Conservation (phyloP, 2,797 vertebrate genomes). For the Rallus crepitans region DNA sequence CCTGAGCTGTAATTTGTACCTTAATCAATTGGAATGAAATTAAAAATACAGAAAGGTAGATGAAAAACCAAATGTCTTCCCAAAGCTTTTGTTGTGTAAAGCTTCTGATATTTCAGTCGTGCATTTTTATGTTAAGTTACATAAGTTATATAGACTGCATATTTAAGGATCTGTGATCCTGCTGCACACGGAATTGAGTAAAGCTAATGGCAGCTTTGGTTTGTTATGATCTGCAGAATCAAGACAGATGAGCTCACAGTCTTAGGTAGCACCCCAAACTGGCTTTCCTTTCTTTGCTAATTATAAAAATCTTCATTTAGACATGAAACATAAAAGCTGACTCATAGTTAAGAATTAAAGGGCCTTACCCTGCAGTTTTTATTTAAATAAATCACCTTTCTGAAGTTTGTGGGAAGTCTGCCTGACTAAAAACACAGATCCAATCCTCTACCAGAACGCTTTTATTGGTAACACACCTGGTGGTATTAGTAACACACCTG, state of each 20-base stretch:
- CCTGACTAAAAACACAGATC: background rate
- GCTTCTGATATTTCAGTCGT: background rate
- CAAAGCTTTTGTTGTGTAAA: background rate
- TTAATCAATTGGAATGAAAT: accelerated
- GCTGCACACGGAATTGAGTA: background rate
- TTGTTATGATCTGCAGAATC: background rate
- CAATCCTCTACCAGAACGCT: background rate
- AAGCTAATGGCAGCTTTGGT: background rate
- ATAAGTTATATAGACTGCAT: slow-evolving; percentile 16
- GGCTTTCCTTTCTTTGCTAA: background rate
- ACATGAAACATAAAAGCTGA: slow-evolving; percentile 56
- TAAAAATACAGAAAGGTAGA: background rate
- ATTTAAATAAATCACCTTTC: background rate
- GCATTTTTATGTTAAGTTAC: slow-evolving; percentile 14
- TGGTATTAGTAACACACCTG: background rate
- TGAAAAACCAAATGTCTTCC: background rate
- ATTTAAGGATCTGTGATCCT: background rate
- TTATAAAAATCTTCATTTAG: slow-evolving; percentile 11
- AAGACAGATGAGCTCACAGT: background rate
- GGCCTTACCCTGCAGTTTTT: background rate
- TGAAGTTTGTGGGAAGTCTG: slow-evolving; percentile 20
- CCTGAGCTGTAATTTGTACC: background rate
- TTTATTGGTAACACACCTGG: background rate
- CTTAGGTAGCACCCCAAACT: background rate
- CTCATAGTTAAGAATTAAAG: slow-evolving; percentile 56